Evolutionary conservation across 2,888 invertebrate genomes (phyloP), one percentile per base, ranked within the genome.

Genomic region (Cheilosia urbana): DNA sequence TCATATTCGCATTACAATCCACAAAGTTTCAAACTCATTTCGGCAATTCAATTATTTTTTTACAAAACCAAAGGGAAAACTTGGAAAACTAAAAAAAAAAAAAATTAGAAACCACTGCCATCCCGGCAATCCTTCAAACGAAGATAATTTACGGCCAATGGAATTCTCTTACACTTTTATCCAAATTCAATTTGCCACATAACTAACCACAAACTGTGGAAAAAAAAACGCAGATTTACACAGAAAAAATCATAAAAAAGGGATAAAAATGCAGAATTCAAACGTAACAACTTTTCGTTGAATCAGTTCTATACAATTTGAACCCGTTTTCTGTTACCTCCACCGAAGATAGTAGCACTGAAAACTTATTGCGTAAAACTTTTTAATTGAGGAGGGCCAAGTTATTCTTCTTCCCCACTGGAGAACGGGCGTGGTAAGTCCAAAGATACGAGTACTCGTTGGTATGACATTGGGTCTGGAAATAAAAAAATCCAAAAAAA

Each of bases 311-410:
- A 49, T 65, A 60, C 51, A 79, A 79, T 72, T 69, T 21, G 47
- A 80, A 76, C 76, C 84, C 76, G 72, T 76, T 80, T 75, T 73
- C 75, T 69, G 69, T 63, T 58, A 73, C 66, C 79, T 37, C 51
- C 21, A 17, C 71, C 57, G 55, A 80, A 76, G 81, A 80, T 72
- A 37, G 37, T 13, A 30, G 9, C 30, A 75, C 65, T 42, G 49
- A 55, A 71, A 81, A 85, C 84, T 85, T 85, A 85, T 85, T 85
- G 84, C 84, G 84, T 58, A 85, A 62, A 85, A 85, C 80, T 85
- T 85, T 85, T 85, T 85, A 85, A 85, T 85, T 85, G 84, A 85
- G 80, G 63, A 69, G 80, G 57, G 80, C 66, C 19, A 66, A 80
- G 69, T 76, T 80, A 53, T 63, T 75, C n/a, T 47, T 51, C 49